Base-by-base conservation (phyloP, 1,140 invertebrate genomes). In the Drosophila miranda region DNA sequence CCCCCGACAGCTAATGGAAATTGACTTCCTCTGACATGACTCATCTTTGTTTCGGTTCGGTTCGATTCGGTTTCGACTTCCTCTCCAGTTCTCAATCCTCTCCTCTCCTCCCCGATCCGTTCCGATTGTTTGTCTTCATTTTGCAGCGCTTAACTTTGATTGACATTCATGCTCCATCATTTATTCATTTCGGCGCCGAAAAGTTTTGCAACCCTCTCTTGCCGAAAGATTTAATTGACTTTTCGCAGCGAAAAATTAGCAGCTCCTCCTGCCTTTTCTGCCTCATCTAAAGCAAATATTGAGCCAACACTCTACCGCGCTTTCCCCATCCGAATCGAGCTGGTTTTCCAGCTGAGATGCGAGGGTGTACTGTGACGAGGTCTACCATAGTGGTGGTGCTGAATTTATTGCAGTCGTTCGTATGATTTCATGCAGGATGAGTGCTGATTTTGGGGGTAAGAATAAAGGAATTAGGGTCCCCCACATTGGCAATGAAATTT, bases 141-240 rank as follows among this genome's bases (percentile, higher is more conserved):
- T 68, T 69, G 62, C 63, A 70, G 63, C 55, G 81, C 77, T 82
- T 75, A 86, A 81, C 74, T 69, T 76, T 86, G 82, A 86, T 86
- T 86, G 82, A 86, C 82, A 86, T 86, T 86, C 82, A 86, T 87
- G 82, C 74, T 60, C 70, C 78, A 86, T 86, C 82, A 87, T 86
- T 86, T 87, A 87, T 86, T 87, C 82, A 86, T 87, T 86, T 78
- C 34, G 68, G 68, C 72, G 76, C 72, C 60, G 61, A 59, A 75
- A 75, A 75, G 70, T 75, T 75, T 54, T 49, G 14, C 34, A 42
- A 38, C 28, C 14, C 48, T 28, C 28, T 54, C 14, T 42, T 26
- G 9, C 19, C 41, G 41, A 16, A 63, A 54, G 63, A 73, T 74
- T 74, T 74, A 74, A 74, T 74, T 74, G 70, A 73, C 58, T 73